Evolutionary conservation across 1,140 invertebrate species (phyloP).

Genomic region (Dendroctonus valens): DNA sequence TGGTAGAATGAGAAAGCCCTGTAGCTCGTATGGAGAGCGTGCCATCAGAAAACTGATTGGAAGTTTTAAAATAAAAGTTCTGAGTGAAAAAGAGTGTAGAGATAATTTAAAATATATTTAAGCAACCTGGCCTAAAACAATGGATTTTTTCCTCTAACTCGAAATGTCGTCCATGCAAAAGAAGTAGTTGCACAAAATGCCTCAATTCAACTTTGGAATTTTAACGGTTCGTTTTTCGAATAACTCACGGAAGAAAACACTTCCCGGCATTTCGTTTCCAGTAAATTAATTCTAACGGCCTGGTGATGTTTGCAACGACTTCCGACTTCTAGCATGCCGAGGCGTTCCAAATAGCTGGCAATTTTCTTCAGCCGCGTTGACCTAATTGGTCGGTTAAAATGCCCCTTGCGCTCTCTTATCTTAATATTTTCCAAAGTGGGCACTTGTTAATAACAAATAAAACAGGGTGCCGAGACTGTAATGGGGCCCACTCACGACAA

Average conservation of each 20-base stretch:
- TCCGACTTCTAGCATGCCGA: slow-evolving; percentile 3
- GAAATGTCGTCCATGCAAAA: no score
- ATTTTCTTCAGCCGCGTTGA: slow-evolving; percentile 5
- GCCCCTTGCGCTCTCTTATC: neutral
- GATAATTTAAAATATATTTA: no score
- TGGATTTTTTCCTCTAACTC: no score
- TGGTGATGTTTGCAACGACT: slow-evolving; percentile 9
- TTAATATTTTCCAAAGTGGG: slow-evolving; percentile 5
- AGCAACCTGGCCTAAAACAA: no score
- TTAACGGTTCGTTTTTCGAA: no score
- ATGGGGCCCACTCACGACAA: neutral
- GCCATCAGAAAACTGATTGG: no score
- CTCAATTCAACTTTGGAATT: no score
- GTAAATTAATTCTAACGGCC: slow-evolving; percentile 8
- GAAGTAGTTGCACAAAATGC: no score
- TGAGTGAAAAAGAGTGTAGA: no score
- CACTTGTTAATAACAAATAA: slow-evolving; percentile 5
- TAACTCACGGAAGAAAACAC: neutral
- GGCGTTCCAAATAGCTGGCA: slow-evolving; percentile 1
- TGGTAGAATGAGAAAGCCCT: no score
- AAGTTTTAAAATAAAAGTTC: no score
- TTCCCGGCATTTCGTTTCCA: slow-evolving; percentile 1
- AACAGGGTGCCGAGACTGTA: neutral
- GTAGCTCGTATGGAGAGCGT: no score
- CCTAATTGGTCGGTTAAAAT: slow-evolving; percentile 11